Conservation (phyloP, 2,888 invertebrate species). For the Drosophila peninsularis region DNA sequence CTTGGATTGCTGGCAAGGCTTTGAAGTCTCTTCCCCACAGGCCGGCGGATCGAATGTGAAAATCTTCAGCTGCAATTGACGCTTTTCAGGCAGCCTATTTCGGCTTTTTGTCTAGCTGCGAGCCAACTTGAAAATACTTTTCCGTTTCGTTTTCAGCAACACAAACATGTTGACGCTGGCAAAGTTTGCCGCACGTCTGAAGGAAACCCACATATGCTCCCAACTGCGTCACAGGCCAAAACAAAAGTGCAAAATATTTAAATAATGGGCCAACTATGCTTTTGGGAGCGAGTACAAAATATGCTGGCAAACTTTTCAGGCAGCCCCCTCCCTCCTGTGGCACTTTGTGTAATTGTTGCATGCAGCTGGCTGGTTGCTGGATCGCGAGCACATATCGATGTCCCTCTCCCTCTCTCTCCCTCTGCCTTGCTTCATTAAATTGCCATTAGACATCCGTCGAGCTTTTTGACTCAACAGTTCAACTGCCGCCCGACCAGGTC, state of each 20-base stretch:
- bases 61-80: background rate
- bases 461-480: background rate
- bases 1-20: constrained; percentile 8
- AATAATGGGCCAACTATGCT: constrained; percentile 69
- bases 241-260: constrained; percentile 70
- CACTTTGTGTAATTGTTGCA: constrained; percentile 40
- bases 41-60: background rate
- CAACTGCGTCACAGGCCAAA: constrained; percentile 53
- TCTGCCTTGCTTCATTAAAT: constrained; percentile 59
- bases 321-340: constrained; percentile 24
- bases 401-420: constrained; percentile 21
- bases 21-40: constrained; percentile 29
- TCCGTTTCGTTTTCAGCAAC: constrained; percentile 1
- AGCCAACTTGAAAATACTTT: constrained; percentile 24
- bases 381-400: constrained; percentile 52
- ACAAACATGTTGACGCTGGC: constrained; percentile 9
- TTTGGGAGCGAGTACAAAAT: constrained; percentile 29
- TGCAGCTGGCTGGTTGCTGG: constrained; percentile 14
- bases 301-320: constrained; percentile 50
- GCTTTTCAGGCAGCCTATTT: background rate
- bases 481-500: background rate
- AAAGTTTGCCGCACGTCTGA: constrained; percentile 40
- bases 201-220: constrained; percentile 3
- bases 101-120: background rate
- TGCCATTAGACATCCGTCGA: constrained; percentile 27